phyloP scores from a whole-genome alignment of 2,888 invertebrate species.

The Drosophila fulvimacula region DNA sequence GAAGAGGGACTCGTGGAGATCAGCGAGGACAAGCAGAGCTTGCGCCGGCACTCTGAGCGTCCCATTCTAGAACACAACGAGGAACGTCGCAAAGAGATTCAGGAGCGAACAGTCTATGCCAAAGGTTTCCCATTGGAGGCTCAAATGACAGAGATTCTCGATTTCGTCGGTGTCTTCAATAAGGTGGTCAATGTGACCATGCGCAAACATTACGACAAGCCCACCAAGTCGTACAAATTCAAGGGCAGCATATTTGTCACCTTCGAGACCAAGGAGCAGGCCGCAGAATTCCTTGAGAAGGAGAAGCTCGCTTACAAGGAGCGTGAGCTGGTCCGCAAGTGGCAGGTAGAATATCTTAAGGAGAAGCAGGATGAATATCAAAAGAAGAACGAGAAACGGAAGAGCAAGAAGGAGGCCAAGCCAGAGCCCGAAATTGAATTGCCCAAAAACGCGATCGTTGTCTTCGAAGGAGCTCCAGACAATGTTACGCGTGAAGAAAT shows the following conservation, averaged over 20 bases:
- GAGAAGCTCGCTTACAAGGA: constrained; percentile 90
- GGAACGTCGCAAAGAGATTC: constrained; percentile 91
- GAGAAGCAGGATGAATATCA: constrained; percentile 89
- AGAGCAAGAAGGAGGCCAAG: constrained; percentile 79
- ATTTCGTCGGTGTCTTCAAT: constrained; percentile 90
- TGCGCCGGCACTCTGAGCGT: constrained; percentile 89
- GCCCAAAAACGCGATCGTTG: constrained; percentile 91
- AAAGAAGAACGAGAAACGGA: constrained; percentile 86
- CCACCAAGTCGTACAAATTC: constrained; percentile 88
- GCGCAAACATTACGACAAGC: constrained; percentile 87
- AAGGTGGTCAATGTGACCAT: constrained; percentile 89
- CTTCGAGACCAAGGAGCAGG: constrained; percentile 92
- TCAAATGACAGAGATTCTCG: constrained; percentile 89
- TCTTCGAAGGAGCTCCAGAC: constrained; percentile 87
- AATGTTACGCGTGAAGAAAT: constrained; percentile 90
- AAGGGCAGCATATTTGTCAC: constrained; percentile 97
- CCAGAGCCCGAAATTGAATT: constrained; percentile 84
- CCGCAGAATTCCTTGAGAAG: constrained; percentile 90
- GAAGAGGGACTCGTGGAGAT: constrained; percentile 90
- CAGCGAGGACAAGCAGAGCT: constrained; percentile 86
- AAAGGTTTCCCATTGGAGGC: constrained; percentile 92
- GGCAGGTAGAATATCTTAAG: constrained; percentile 89
- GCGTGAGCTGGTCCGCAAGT: constrained; percentile 88
- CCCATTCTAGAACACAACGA: constrained; percentile 92
- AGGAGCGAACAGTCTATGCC: constrained; percentile 92